phyloP scores from a whole-genome alignment of 2,797 vertebrate species.

The Myotis vivesi region DNA sequence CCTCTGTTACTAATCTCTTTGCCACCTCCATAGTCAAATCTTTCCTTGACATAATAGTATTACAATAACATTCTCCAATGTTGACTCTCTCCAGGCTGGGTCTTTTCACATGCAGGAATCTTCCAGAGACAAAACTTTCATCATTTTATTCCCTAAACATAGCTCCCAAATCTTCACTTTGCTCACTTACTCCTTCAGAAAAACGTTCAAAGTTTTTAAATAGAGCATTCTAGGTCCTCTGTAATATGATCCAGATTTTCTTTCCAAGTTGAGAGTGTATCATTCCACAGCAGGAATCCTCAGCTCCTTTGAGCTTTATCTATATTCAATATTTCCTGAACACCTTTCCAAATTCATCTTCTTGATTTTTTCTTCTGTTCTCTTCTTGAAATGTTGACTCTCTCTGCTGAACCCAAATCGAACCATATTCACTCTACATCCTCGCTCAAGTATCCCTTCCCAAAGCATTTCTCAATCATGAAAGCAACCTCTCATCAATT shows the following conservation, averaged over 20 bases:
- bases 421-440: neutral
- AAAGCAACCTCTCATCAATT: neutral
- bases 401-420: neutral
- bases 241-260: neutral
- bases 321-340: neutral
- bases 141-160: neutral
- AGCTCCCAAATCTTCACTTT: neutral
- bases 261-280: neutral
- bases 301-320: neutral
- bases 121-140: neutral
- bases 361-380: neutral
- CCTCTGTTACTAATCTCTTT: neutral
- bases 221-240: neutral
- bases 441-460: neutral
- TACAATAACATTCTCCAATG: neutral
- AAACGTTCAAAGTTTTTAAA: conserved; percentile 10
- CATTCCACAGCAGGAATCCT: neutral
- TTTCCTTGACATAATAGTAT: neutral
- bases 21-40: neutral
- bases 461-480: neutral
- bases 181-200: conserved; percentile 6
- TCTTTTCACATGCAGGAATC: neutral
- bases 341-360: neutral
- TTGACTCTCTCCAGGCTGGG: neutral
- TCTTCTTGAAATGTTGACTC: neutral